Conservation (phyloP, 2,113 vertebrate species). For the Opisthocomus hoazin region DNA sequence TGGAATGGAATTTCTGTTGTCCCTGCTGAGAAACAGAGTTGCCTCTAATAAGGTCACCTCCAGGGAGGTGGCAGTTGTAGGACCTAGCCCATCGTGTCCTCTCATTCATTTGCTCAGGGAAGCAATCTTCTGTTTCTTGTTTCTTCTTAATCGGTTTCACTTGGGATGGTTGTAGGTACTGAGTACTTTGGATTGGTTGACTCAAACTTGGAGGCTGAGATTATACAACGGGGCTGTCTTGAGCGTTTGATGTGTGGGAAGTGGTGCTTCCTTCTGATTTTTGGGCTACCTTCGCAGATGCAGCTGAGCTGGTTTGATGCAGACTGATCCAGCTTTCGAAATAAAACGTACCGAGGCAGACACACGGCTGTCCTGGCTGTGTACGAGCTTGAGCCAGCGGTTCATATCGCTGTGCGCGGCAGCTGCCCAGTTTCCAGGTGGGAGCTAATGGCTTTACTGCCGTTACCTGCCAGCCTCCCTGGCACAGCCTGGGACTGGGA, state of each 20-base stretch:
- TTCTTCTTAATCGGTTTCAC: background rate
- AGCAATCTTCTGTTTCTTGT: background rate
- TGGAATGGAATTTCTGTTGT: background rate
- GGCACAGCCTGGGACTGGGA: background rate
- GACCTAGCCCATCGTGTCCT: background rate
- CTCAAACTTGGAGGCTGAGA: background rate
- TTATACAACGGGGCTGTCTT: background rate
- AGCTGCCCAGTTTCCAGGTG: background rate
- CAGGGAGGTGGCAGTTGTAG: background rate
- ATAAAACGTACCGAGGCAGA: background rate
- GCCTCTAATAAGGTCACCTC: background rate
- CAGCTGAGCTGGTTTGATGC: background rate
- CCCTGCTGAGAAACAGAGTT: background rate
- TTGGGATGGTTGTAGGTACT: background rate
- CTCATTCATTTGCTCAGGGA: background rate
- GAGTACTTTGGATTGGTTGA: background rate
- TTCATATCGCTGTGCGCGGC: background rate
- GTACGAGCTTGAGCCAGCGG: rapidly evolving
- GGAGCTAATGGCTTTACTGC: background rate
- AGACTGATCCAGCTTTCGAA: background rate
- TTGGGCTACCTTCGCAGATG: background rate
- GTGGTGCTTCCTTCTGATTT: background rate
- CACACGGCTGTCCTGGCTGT: background rate
- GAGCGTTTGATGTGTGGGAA: background rate
- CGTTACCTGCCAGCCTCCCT: background rate